phyloP scores from a whole-genome alignment of 2,113 vertebrate species.

The Poecilia latipinna region DNA sequence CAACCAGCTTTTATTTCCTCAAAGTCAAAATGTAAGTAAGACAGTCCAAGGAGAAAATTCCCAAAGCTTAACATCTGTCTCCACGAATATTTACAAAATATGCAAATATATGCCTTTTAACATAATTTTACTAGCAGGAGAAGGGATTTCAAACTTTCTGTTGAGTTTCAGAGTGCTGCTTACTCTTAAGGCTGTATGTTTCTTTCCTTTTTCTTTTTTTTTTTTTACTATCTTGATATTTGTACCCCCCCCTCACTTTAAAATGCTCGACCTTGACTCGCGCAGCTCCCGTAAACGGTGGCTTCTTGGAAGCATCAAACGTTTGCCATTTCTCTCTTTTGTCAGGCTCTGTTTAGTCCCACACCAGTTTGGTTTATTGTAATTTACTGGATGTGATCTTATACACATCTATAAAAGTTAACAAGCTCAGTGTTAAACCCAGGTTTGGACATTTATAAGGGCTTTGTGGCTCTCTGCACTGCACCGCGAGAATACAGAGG shows the following conservation, averaged over 20 bases:
- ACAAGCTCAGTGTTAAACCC: constrained; percentile 58
- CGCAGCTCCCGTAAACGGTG: constrained; percentile 45
- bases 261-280: constrained; percentile 39
- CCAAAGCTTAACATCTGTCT: not conserved
- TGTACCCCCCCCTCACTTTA: constrained; percentile 3
- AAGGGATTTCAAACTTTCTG: not conserved
- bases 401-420: constrained; percentile 66
- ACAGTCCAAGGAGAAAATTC: not conserved
- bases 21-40: constrained; percentile 1
- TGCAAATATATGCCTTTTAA: not conserved
- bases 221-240: not conserved
- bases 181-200: not conserved
- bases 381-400: constrained; percentile 65
- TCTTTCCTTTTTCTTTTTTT: not conserved
- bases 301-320: constrained; percentile 27
- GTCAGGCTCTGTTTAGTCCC: constrained; percentile 37
- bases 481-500: constrained; percentile 16
- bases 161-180: not conserved
- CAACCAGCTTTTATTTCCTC: not conserved
- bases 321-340: constrained; percentile 28
- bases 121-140: not conserved
- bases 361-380: constrained; percentile 34
- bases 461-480: constrained; percentile 9
- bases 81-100: not conserved
- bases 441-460: constrained; percentile 63